Percentiles rank a stretch among this genome's conserved stretches.
phyloP scores from a whole-genome alignment of 2,113 vertebrate genomes.

The Erinaceus europaeus region DNA sequence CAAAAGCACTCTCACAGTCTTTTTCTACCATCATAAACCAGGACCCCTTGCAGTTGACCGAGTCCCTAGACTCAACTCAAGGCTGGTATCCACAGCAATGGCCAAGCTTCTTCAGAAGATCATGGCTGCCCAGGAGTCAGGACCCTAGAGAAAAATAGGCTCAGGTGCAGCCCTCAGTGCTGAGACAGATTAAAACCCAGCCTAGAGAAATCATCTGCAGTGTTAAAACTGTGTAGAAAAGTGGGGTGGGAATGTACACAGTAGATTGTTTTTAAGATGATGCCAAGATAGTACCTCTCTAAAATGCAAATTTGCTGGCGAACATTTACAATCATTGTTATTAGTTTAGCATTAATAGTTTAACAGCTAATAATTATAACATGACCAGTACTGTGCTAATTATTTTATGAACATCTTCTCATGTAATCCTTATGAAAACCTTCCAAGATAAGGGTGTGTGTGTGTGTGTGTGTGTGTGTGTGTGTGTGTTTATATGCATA shows the following conservation, averaged over 20 bases:
- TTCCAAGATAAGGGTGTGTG: constrained; percentile 6
- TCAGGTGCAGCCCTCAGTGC: background rate
- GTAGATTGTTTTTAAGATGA: background rate
- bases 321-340: background rate
- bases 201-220: background rate
- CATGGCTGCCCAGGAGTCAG: background rate
- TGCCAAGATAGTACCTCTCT: background rate
- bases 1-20: no score
- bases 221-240: background rate
- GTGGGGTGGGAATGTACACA: background rate
- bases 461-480: no score
- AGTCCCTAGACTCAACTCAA: background rate
- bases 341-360: background rate
- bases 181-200: background rate
- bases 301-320: background rate
- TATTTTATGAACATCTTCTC: background rate
- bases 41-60: background rate
- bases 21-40: no score
- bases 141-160: background rate
- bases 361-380: background rate
- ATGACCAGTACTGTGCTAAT: background rate
- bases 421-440: background rate
- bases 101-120: background rate
- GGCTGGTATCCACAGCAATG: background rate
- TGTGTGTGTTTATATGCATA: background rate